Percentiles rank a stretch among this genome's conserved stretches.
phyloP scores from a whole-genome alignment of 2,888 invertebrate genomes.

The Tinea semifulvella region DNA sequence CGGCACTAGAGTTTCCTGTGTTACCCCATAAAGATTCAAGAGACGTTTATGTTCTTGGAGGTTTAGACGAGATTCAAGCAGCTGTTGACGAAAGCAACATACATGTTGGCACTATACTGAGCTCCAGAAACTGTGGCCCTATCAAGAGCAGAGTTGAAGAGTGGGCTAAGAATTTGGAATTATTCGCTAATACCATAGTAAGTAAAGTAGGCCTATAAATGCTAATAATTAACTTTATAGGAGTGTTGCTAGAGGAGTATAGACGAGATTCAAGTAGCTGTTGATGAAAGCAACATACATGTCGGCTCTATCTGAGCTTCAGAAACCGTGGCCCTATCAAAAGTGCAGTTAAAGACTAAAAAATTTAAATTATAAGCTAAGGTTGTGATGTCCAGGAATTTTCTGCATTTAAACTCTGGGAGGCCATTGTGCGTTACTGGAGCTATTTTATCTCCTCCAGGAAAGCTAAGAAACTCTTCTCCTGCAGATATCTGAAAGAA shows the following conservation, averaged over 20 bases:
- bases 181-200: conserved; percentile 86
- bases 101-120: conserved; percentile 85
- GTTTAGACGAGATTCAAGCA: conserved; percentile 84
- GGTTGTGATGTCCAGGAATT: no score
- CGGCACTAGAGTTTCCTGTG: conserved; percentile 79
- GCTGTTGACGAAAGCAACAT: conserved; percentile 88
- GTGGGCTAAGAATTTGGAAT: conserved; percentile 79
- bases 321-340: conserved; percentile 87
- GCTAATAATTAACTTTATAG: no score
- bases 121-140: conserved; percentile 86
- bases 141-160: conserved; percentile 82
- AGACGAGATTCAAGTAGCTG: conserved; percentile 82
- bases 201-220: no score
- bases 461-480: no score
- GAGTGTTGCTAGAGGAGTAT: no score
- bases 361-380: conserved; percentile 80
- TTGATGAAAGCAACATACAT: conserved; percentile 89
- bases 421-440: no score
- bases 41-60: conserved; percentile 85
- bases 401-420: no score
- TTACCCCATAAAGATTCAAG: conserved; percentile 82
- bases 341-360: conserved; percentile 74
- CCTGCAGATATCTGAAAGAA: no score
- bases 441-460: no score
- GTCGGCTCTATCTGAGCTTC: conserved; percentile 89